Evolutionary conservation across 92 coral and sea anemone species (phyloP).

Genomic region (Diadumene lineata): DNA sequence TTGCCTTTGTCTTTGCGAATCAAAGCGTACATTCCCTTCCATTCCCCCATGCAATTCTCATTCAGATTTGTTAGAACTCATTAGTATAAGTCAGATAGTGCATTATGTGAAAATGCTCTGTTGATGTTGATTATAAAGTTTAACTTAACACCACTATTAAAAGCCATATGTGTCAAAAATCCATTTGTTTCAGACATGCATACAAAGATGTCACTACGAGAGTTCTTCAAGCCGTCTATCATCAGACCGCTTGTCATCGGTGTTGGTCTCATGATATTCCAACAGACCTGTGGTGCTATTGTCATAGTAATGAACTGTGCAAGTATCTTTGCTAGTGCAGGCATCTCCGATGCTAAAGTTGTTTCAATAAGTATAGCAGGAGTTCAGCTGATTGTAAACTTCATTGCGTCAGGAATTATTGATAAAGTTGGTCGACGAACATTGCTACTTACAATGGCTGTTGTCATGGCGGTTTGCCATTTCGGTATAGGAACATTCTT

Average conservation of each 20-base stretch:
- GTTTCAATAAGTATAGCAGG: constrained; percentile 57
- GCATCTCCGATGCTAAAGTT: constrained; percentile 55
- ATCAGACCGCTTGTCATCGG: constrained; percentile 62
- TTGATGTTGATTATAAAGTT: too few species aligned
- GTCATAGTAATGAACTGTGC: constrained; percentile 73
- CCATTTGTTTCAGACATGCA: constrained; percentile 25
- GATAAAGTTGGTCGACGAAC: constrained; percentile 73
- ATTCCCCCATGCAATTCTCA: too few species aligned
- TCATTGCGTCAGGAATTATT: constrained; percentile 47
- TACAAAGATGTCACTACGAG: constrained; percentile 38
- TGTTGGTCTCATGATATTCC: constrained; percentile 63
- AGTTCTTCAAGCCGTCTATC: constrained; percentile 57
- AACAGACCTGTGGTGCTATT: constrained; percentile 72
- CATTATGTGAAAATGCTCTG: too few species aligned
- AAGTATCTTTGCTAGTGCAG: constrained; percentile 64
- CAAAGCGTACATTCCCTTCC: too few species aligned
- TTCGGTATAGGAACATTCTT: constrained; percentile 67
- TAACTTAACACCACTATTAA: too few species aligned
- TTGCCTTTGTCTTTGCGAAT: too few species aligned
- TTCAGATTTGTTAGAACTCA: too few species aligned
- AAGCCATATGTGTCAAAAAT: not conserved
- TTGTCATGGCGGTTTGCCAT: constrained; percentile 66
- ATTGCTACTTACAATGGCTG: constrained; percentile 50
- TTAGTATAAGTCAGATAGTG: too few species aligned
- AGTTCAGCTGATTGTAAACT: constrained; percentile 53